A percentile compares a stretch with the other conserved stretches of the same genome.
Evolutionary conservation across 2,888 invertebrate genomes (phyloP).

Genomic region (Thymelicus lineola): DNA sequence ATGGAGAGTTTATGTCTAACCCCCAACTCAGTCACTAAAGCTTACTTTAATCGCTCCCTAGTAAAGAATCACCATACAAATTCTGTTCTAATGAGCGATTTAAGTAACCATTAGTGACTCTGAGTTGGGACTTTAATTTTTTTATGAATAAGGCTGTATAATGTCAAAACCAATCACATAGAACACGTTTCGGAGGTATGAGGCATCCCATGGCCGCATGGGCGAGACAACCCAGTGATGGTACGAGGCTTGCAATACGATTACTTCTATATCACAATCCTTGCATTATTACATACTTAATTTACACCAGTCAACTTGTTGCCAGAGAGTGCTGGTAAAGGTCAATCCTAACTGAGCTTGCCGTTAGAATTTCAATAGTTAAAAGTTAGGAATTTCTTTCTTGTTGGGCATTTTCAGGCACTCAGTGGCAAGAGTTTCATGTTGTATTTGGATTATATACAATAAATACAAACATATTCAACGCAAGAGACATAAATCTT

Average conservation of each 20-base stretch:
- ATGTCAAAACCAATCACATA: constrained; percentile 5
- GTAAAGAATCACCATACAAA: too few relatives aligned
- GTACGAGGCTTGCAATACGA: constrained; percentile 58
- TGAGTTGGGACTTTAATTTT: too few relatives aligned
- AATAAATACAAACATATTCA: background rate
- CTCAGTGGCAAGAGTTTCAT: background rate
- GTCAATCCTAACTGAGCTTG: too few relatives aligned
- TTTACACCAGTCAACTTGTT: constrained; percentile 48
- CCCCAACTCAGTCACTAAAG: too few relatives aligned
- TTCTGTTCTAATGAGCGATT: too few relatives aligned
- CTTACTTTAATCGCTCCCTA: too few relatives aligned
- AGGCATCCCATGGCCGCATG: background rate
- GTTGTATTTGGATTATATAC: constrained; percentile 4
- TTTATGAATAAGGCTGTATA: too few relatives aligned
- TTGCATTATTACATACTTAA: constrained; percentile 53
- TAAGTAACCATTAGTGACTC: too few relatives aligned
- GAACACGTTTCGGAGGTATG: background rate
- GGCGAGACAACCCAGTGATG: background rate
- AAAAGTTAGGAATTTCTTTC: too few relatives aligned
- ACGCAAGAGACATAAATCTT: background rate
- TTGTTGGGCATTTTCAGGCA: background rate
- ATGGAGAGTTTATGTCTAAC: too few relatives aligned
- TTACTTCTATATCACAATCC: constrained; percentile 76
- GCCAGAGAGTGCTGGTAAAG: constrained; percentile 39
- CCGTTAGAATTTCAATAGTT: too few relatives aligned